Percentiles rank a stretch among this genome's conserved stretches.
Evolutionary conservation across 1,140 invertebrate species (phyloP).

Genomic region (Drosophila chauvacae): DNA sequence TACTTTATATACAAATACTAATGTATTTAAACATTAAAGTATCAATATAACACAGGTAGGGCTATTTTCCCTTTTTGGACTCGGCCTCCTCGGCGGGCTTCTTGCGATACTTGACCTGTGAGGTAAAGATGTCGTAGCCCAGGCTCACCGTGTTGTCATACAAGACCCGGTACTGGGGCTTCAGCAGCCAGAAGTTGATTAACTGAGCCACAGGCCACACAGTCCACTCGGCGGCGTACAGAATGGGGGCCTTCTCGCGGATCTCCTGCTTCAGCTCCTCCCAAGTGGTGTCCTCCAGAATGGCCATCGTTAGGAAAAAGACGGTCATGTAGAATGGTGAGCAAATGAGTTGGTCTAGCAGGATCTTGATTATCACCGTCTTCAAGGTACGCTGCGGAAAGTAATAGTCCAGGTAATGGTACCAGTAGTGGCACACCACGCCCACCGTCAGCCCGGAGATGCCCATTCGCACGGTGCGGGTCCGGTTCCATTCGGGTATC

Average conservation of each 20-base stretch:
- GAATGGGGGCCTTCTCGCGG: conserved; percentile 89
- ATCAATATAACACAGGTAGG: neutral
- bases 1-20: neutral
- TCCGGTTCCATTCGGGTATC: conserved; percentile 87
- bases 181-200: conserved; percentile 94
- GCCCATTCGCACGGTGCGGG: conserved; percentile 91
- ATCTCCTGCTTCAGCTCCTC: conserved; percentile 89
- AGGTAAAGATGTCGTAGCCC: conserved; percentile 95
- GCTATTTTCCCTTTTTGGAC: neutral
- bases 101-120: conserved; percentile 89
- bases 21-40: neutral
- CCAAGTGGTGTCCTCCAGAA: conserved; percentile 88
- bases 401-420: conserved; percentile 88
- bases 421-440: conserved; percentile 93
- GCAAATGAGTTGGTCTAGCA: conserved; percentile 94
- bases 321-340: conserved; percentile 92
- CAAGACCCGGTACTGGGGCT: conserved; percentile 92
- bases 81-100: conserved; percentile 18
- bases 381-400: conserved; percentile 87
- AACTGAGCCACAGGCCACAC: conserved; percentile 93
- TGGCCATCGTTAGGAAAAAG: conserved; percentile 91
- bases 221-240: conserved; percentile 92
- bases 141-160: conserved; percentile 95
- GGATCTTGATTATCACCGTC: conserved; percentile 92
- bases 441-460: conserved; percentile 91